These are phyloP conservation scores for Dicyrtomina minuta DNA, from an alignment of 2,888 invertebrate species.

Conservation along the genomic window DNA sequence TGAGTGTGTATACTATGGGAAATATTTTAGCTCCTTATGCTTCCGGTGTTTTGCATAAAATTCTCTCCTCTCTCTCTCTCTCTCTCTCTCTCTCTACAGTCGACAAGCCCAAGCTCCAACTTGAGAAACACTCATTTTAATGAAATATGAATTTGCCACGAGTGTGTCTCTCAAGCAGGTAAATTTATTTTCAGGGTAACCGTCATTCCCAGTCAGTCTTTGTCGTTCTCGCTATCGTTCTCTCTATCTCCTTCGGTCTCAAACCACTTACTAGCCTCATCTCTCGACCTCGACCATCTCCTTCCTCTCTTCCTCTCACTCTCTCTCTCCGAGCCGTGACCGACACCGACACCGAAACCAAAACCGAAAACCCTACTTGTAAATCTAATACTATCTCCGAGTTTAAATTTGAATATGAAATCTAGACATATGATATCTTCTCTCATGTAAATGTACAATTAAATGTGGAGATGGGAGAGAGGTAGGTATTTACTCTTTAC, in stretches of 20 bases:
- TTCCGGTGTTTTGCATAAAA: background rate
- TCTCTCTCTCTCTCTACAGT: background rate
- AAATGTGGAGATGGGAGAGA: too few species aligned
- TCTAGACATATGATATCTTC: too few species aligned
- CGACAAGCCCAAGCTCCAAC: constrained; percentile 10
- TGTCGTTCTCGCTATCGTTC: constrained; percentile 6
- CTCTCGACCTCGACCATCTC: background rate
- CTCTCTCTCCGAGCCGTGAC: too few species aligned
- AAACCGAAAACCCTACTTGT: background rate
- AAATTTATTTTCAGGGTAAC: constrained; percentile 20
- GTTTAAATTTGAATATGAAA: too few species aligned
- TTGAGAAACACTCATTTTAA: constrained; percentile 34
- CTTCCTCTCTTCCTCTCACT: constrained; percentile 13
- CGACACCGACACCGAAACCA: too few species aligned
- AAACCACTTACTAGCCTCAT: background rate
- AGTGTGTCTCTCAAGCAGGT: constrained; percentile 28
- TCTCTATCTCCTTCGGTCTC: constrained; percentile 16
- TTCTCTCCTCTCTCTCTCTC: constrained; percentile 10
- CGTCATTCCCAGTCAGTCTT: constrained; percentile 17
- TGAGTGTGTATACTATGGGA: background rate
- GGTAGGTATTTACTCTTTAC: too few species aligned
- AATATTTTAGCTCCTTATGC: background rate
- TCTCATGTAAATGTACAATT: too few species aligned
- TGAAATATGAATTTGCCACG: constrained; percentile 37
- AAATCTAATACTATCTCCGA: too few species aligned